phyloP scores from a whole-genome alignment of 2,113 vertebrate genomes.

The Sciurus niger region DNA sequence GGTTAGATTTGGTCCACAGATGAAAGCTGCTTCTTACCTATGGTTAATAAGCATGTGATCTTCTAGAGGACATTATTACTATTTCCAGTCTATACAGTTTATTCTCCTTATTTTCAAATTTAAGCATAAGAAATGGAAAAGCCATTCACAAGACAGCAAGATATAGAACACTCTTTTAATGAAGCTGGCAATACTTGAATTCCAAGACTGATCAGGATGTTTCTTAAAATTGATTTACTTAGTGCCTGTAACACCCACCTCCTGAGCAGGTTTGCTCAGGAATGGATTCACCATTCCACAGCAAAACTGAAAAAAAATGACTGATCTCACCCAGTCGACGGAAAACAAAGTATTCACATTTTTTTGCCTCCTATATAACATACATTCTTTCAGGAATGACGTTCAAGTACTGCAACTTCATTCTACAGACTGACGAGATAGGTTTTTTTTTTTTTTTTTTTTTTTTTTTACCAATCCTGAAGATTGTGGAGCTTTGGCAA shows the following conservation, averaged over 20 bases:
- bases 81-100: neutral
- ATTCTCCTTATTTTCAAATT: constrained; percentile 23
- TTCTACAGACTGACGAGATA: constrained; percentile 68
- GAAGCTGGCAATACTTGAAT: neutral
- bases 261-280: too few relatives aligned
- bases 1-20: neutral
- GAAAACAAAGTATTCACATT: too few relatives aligned
- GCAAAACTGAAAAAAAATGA: too few relatives aligned
- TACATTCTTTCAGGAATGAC: too few relatives aligned
- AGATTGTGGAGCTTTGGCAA: constrained; percentile 85
- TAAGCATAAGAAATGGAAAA: neutral
- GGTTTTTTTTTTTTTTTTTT: constrained; percentile 78
- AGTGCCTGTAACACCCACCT: too few relatives aligned
- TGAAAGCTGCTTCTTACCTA: neutral
- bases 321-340: too few relatives aligned
- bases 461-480: constrained; percentile 87
- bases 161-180: neutral
- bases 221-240: constrained; percentile 28
- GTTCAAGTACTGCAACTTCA: too few relatives aligned
- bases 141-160: neutral
- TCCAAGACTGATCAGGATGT: neutral
- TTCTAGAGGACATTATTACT: neutral
- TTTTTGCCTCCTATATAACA: too few relatives aligned
- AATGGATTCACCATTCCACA: too few relatives aligned
- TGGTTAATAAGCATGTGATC: neutral